Evolutionary conservation across 1,140 invertebrate genomes (phyloP), one percentile per base, ranked within the genome.

Genomic region (Drosophila pallidifrons): DNA sequence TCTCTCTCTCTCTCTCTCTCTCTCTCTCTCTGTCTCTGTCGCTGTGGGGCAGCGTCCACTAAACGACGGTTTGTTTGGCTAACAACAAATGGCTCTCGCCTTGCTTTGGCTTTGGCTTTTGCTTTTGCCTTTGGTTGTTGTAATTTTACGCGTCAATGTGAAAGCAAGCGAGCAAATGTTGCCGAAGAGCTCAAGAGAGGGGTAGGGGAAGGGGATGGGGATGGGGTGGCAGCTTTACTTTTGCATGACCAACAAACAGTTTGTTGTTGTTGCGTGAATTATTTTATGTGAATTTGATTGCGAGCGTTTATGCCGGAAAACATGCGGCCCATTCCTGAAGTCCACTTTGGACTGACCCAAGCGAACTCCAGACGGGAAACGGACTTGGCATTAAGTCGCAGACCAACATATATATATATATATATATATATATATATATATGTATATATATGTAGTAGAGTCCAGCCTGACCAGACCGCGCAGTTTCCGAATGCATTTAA

Each of bases 251-350:
- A 88, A 51, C 76, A 87, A 87, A 87, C 83, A 72, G 82, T 77
- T 88, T 87, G 79, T 67, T 79, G 58, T 74, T 75, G 49, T 20
- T 68, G 85, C 89, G 85, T 88, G 85, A 88, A 89, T 73, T 88
- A 88, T 88, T 88, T 88, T 81, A 88, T 85, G 83, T 85, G 79
- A 82, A 89, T 88, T 88, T 88, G 83, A 88, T 88, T 85, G 83
- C 75, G 49, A 85, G 81, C 85, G 85, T 89, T 88, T 88, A 88
- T 87, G 80, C 80, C 82, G 82, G 82, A 87, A 87, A 87, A 83
- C 74, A 79, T 67, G 57, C 82, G 65, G 55, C 71, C 71, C 71
- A 74, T 28, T 41, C 70, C 54, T 25, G 52, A 30, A 1, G 5
- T 8, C 35, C 46, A 25, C n/a, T 30, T 32, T 8, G 38, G 11